Evolutionary conservation across 2,888 invertebrate genomes (phyloP).

Genomic region (Drosophila pegasa): DNA sequence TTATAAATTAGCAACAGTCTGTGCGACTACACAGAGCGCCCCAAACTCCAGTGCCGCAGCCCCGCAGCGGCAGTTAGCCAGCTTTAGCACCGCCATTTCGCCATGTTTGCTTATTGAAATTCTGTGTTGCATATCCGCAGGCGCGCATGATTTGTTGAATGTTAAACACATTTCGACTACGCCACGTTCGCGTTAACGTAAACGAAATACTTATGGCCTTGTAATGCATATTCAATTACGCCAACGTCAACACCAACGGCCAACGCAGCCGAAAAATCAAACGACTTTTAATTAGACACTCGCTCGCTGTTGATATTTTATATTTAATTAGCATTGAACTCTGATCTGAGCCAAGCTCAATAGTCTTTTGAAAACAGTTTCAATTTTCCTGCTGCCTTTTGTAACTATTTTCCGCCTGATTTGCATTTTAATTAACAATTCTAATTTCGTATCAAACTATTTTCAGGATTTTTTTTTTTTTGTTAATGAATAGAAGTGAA

Average conservation of each 20-base stretch:
- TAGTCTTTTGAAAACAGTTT: background rate
- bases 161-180: constrained; percentile 57
- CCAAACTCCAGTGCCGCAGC: background rate
- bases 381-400: background rate
- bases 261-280: constrained; percentile 26
- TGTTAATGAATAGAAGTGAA: background rate
- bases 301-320: constrained; percentile 3
- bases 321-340: constrained; percentile 1
- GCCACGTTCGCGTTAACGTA: constrained; percentile 31
- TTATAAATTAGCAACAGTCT: constrained; percentile 76
- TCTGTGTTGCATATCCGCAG: constrained; percentile 79
- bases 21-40: constrained; percentile 16
- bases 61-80: constrained; percentile 13
- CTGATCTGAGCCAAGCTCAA: constrained; percentile 3
- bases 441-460: background rate
- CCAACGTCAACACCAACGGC: constrained; percentile 8
- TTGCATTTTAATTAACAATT: constrained; percentile 9
- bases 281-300: constrained; percentile 55
- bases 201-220: constrained; percentile 66
- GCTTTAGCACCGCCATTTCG: constrained; percentile 23
- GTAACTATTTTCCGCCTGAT: constrained; percentile 1
- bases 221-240: constrained; percentile 74
- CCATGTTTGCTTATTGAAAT: constrained; percentile 78
- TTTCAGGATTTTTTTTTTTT: background rate
- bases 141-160: constrained; percentile 79